Conservation (phyloP, 1,140 invertebrate genomes). For the Sycobia sp. region DNA sequence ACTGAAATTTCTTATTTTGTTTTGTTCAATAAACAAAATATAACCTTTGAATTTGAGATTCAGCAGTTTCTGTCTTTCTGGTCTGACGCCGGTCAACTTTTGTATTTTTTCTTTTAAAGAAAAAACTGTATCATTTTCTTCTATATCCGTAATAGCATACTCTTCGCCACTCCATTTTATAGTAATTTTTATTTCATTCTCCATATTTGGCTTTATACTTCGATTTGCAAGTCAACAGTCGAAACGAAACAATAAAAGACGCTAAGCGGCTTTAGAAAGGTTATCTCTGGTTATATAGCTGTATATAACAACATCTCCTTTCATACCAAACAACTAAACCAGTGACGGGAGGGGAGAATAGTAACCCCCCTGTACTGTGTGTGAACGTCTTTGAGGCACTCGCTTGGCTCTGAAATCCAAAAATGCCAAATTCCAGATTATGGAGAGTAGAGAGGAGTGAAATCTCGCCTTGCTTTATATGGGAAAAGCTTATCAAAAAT, state of each 20-base stretch:
- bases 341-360: no score
- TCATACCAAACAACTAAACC: no score
- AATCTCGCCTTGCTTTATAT: no score
- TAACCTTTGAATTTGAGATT: constrained; percentile 91
- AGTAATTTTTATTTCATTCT: constrained; percentile 65
- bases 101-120: constrained; percentile 81
- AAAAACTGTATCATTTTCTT: constrained; percentile 74
- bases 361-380: no score
- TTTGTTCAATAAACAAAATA: constrained; percentile 36
- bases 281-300: no score
- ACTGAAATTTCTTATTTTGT: no score
- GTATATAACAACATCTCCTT: no score
- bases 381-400: no score
- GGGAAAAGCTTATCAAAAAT: no score
- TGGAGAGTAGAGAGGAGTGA: no score
- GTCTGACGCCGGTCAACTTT: constrained; percentile 81
- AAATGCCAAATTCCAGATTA: no score
- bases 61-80: constrained; percentile 89
- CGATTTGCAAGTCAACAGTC: neutral
- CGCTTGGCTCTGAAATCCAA: no score
- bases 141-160: constrained; percentile 73
- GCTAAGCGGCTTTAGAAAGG: neutral
- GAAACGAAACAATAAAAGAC: neutral
- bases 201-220: constrained; percentile 43
- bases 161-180: constrained; percentile 94